Base-by-base conservation (phyloP, 2,113 vertebrate species). In the Poeciliopsis occidentalis region DNA sequence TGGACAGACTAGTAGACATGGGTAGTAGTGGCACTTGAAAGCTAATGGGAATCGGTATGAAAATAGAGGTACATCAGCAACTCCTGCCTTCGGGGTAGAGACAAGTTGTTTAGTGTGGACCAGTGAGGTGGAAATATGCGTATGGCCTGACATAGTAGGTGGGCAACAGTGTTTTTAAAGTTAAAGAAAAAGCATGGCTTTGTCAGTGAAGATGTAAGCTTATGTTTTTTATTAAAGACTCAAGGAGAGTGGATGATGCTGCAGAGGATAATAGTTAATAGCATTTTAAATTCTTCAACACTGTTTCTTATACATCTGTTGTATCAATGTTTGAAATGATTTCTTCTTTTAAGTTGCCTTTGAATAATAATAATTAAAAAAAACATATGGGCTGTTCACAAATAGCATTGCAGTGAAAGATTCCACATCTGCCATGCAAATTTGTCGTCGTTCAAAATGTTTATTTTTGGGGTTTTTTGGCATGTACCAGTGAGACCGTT, bases 71-170 rank as follows among this genome's bases (percentile, higher is more conserved):
- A 81, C 89, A 89, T 90, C 86, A 82, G 83, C 82, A 86, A 90
- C 86, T 84, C 78, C 80, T 86, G 87, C 84, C 88, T 88, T 90
- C 88, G 79, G 91, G 75, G 82, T 67, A 73, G 65, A 85, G 77
- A 77, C 80, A 71, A 86, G 84, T 87, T 91, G 80, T 91, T 89
- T 84, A 88, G 89, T 85, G 91, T 86, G 80, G 85, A 82, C 80
- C 82, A 87, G 75, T 90, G 87, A 89, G 83, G 89, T 88, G 87
- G 91, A 92, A 92, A 92, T 81, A 76, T 87, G 85, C 74, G 88
- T 76, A 88, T 72, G 88, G 82, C 72, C 75, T 47, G 8, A 60
- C 89, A 78, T 88, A 78, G 85, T 81, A 73, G 85, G 87, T 89
- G 90, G 84, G 76, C 85, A 85, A 88, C 85, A 69, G 73, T 54